Conservation (phyloP, 2,113 vertebrate genomes). For the Bagarius yarrelli region DNA sequence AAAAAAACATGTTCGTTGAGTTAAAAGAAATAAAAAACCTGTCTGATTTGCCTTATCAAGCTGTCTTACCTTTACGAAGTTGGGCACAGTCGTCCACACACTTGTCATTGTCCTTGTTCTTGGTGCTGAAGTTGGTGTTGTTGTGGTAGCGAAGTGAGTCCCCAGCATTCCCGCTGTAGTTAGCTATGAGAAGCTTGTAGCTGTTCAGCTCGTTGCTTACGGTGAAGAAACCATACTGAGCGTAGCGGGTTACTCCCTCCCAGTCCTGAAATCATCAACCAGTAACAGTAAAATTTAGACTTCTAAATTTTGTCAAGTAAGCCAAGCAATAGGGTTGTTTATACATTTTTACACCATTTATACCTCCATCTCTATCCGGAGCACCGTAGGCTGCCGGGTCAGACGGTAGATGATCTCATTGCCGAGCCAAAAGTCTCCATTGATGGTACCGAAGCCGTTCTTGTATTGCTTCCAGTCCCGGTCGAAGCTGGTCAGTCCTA, state of each 20-base stretch:
- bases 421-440: conserved; percentile 96
- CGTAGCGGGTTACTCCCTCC: conserved; percentile 80
- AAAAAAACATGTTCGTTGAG: background rate
- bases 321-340: no score
- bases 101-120: conserved; percentile 96
- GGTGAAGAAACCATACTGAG: conserved; percentile 83
- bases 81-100: conserved; percentile 89
- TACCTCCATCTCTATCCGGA: conserved; percentile 92
- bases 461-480: conserved; percentile 94
- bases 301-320: background rate
- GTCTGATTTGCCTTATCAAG: background rate
- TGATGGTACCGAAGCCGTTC: conserved; percentile 87
- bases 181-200: conserved; percentile 86
- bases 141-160: conserved; percentile 94
- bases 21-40: background rate
- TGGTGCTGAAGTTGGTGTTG: conserved; percentile 98
- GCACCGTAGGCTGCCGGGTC: conserved; percentile 82
- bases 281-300: conserved; percentile 36
- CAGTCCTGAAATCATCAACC: conserved; percentile 79
- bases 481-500: conserved; percentile 87
- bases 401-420: conserved; percentile 92
- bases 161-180: conserved; percentile 83
- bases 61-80: conserved; percentile 82
- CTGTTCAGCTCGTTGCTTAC: conserved; percentile 87
- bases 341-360: background rate